Percentiles rank a stretch among this genome's conserved stretches.
Evolutionary conservation across 2,113 vertebrate species (phyloP).

Genomic region (Psittacara wagleri): DNA sequence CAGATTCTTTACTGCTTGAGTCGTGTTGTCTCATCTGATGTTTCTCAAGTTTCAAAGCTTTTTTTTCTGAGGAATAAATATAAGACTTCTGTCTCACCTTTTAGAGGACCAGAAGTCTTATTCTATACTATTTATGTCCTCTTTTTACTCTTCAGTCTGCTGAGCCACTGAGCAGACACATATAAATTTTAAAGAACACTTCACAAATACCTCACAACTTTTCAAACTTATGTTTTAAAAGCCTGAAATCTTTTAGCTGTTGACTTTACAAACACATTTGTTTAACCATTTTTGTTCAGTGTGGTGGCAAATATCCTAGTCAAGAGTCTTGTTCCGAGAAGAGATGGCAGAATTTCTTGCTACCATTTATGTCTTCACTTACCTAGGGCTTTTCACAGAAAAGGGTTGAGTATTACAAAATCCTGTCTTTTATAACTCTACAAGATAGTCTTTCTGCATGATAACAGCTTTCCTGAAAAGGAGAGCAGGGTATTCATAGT

Average conservation of each 20-base stretch:
- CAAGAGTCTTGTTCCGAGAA: not conserved
- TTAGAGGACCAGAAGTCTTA: not conserved
- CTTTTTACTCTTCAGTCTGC: not conserved
- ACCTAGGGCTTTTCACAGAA: not conserved
- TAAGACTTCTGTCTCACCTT: constrained; percentile 1
- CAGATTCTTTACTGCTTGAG: not conserved
- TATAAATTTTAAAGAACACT: not conserved
- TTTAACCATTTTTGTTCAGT: not conserved
- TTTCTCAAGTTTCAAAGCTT: not conserved
- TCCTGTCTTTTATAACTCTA: not conserved
- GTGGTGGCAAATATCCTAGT: not conserved
- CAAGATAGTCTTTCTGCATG: not conserved
- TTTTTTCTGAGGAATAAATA: constrained; percentile 7
- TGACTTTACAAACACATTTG: not conserved
- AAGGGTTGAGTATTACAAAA: not conserved
- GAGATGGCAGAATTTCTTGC: not conserved
- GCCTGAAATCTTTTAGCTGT: not conserved
- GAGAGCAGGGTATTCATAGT: not conserved
- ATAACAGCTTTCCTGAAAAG: not conserved
- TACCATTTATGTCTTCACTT: not conserved
- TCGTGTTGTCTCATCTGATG: not conserved
- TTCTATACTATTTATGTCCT: constrained; percentile 6
- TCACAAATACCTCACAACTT: not conserved
- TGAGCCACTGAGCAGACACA: not conserved
- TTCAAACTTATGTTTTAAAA: not conserved